Base-by-base conservation (phyloP, 2,888 invertebrate genomes). In the Timandra comae region DNA sequence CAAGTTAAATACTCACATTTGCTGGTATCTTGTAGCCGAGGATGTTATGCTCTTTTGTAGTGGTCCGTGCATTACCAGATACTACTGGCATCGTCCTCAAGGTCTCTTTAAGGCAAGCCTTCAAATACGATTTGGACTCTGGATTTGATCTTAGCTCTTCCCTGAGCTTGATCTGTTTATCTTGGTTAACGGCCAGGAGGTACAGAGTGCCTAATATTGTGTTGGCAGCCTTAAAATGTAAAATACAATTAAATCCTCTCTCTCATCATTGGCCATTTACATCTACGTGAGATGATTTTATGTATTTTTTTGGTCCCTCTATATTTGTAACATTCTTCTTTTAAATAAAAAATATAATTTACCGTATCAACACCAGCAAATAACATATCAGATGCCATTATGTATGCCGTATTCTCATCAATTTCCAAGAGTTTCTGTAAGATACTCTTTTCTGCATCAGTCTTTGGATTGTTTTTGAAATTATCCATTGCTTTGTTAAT, bases 101-200 rank as follows among this genome's bases (percentile, higher is more conserved):
- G 0, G 89, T 81, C 65, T 94, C 93, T 58, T 92, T 93, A 12
- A 93, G 85, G 48, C 91, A 91, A 1, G 92, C 92, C 40, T 87
- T 89, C 11, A 93, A 58, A 52, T 91, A 93, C 20, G 10, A 7
- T 2, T 20, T 9, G 7, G 16, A 28, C 1, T 51, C 53, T 1
- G 56, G 29, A 2, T 50, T 63, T 0, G 58, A 63, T 0, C 69
- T 35, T 6, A 90, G 55, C 59, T 93, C 91, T 27, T 87, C 63
- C 9, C 89, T 77, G 3, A 93, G 68, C 46, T 84, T 87, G 3
- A 86, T 68, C 64, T 94, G 93, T 29, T 89, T 88, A 0, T 88
- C 86, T 3, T 74, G 86, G 69, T 93, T 87, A 21, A 67, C 79
- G 0, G 92, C 88, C 12, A 94, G 60, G 20, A 88, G 82, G 43